These are phyloP conservation scores for Coelinius sp. DNA, from an alignment of 2,888 invertebrate genomes.

Conservation along the genomic window DNA sequence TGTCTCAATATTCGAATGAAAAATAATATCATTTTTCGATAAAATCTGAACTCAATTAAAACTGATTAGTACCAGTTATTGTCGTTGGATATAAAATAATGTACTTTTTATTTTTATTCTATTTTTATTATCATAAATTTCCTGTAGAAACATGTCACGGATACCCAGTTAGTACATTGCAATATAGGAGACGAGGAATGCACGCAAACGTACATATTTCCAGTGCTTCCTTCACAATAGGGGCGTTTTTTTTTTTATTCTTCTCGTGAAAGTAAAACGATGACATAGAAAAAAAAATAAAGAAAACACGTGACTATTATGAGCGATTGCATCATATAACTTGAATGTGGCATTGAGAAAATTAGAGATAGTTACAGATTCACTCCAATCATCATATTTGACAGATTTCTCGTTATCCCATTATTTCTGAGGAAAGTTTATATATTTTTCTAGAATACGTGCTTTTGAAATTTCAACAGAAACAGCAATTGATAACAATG, in stretches of 20 bases:
- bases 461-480: not conserved
- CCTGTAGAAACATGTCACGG: not conserved
- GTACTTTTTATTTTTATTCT: not conserved
- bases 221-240: conserved; percentile 37
- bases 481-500: not conserved
- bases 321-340: conserved; percentile 34
- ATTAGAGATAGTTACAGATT: conserved; percentile 4
- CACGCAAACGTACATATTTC: conserved; percentile 36
- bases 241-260: conserved; percentile 39
- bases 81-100: not conserved
- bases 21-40: not conserved
- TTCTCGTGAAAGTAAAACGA: conserved; percentile 32
- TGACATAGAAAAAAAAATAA: conserved; percentile 18
- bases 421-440: not conserved
- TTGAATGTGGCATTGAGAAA: not conserved
- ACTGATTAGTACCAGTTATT: not conserved
- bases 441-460: not conserved
- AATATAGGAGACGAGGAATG: conserved; percentile 19
- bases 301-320: conserved; percentile 29
- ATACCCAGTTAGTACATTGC: conserved; percentile 27
- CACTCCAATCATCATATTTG: not conserved
- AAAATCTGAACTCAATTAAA: not conserved
- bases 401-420: not conserved
- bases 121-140: not conserved
- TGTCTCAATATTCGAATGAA: not conserved